Evolutionary conservation across 2,888 invertebrate genomes (phyloP).

Genomic region (Thelaira solivaga): DNA sequence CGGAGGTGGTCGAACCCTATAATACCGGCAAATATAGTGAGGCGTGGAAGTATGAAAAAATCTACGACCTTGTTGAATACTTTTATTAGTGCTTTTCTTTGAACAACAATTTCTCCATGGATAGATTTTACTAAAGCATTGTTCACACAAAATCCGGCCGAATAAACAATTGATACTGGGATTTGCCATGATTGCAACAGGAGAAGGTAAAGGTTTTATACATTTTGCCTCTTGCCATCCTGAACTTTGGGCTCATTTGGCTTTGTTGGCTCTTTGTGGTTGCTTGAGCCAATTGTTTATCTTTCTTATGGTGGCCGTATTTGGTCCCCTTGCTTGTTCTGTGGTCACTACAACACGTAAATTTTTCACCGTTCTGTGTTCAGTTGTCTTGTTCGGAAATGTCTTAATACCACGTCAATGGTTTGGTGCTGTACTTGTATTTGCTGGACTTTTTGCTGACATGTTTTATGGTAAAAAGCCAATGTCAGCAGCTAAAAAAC

Average conservation of each 20-base stretch:
- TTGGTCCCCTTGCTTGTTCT: constrained; percentile 96
- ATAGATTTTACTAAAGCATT: constrained; percentile 28
- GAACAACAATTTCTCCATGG: background rate
- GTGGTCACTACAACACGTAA: constrained; percentile 98
- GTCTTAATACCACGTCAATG: constrained; percentile 88
- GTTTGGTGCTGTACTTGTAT: constrained; percentile 92
- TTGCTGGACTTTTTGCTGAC: constrained; percentile 88
- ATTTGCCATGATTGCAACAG: too few species aligned
- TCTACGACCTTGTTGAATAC: background rate
- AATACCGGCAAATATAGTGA: constrained; percentile 25
- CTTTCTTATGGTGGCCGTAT: constrained; percentile 92
- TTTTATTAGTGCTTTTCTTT: background rate
- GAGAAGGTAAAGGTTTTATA: constrained; percentile 88
- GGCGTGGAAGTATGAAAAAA: constrained; percentile 16
- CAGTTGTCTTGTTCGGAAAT: constrained; percentile 95
- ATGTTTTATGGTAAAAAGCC: constrained; percentile 82
- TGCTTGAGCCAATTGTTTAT: constrained; percentile 98
- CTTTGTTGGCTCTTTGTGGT: constrained; percentile 87
- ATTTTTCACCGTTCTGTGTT: constrained; percentile 97
- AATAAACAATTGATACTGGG: too few species aligned
- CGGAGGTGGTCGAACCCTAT: constrained; percentile 19
- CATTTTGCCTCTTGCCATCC: constrained; percentile 89
- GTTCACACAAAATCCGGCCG: too few species aligned
- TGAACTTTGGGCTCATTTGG: constrained; percentile 84
- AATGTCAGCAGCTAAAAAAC: constrained; percentile 66